A percentile compares a stretch with the other conserved stretches of the same genome.
These are phyloP conservation scores for Acanthoscelides obtectus DNA, from an alignment of 2,888 invertebrate genomes.

Conservation along the genomic window DNA sequence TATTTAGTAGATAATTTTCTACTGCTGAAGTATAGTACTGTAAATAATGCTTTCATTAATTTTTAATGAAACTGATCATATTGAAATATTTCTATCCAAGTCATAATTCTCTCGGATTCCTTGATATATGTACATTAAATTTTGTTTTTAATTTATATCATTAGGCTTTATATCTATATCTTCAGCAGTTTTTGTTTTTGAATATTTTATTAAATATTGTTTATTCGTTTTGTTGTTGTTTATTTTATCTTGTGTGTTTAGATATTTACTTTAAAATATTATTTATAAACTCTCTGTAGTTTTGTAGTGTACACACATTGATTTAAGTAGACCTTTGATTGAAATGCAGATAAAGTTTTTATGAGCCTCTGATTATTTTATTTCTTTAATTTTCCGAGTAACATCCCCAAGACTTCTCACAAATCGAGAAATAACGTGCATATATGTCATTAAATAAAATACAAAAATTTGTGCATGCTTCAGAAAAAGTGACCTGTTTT, in stretches of 20 bases:
- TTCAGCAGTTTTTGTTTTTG: conserved; percentile 16
- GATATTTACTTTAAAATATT: neutral
- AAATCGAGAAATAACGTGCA: neutral
- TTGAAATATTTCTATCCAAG: neutral
- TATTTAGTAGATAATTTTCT: neutral
- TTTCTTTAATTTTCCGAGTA: neutral
- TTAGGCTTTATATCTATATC: conserved; percentile 9
- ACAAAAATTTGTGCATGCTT: too few species aligned
- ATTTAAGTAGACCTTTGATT: neutral
- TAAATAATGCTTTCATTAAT: neutral
- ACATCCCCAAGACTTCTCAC: neutral
- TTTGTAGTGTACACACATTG: neutral
- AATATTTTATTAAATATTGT: conserved; percentile 11
- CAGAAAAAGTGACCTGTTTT: too few species aligned
- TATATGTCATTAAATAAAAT: neutral
- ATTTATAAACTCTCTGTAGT: neutral
- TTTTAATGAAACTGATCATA: neutral
- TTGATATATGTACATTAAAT: neutral
- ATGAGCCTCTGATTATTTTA: neutral
- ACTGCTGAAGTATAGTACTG: neutral
- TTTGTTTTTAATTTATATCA: conserved; percentile 13
- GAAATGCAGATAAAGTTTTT: neutral
- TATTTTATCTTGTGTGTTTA: neutral
- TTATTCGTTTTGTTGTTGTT: conserved; percentile 1
- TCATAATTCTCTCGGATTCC: neutral